phyloP scores from a whole-genome alignment of 2,113 vertebrate genomes.

The Eudyptes chrysolophus region DNA sequence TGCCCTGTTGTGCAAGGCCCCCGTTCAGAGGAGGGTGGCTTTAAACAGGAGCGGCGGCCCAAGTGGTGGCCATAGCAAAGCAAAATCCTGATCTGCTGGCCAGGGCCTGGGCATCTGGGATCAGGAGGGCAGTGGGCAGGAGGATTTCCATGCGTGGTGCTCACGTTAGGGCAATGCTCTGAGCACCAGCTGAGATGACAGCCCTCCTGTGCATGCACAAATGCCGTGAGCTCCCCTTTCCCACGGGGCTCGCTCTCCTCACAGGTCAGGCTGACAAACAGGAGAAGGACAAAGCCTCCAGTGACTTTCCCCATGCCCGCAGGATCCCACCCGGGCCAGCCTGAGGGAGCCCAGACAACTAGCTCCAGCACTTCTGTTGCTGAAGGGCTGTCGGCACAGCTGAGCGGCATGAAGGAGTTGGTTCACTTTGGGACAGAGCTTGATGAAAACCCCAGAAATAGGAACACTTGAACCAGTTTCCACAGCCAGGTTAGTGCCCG shows the following conservation, averaged over 20 bases:
- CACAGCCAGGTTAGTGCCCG: accelerated
- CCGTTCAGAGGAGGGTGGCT: not conserved
- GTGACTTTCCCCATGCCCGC: accelerated
- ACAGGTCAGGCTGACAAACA: not conserved
- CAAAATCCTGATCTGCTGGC: not conserved
- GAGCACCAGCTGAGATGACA: not conserved
- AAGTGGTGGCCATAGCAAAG: not conserved
- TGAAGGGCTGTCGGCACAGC: not conserved
- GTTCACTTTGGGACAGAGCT: not conserved
- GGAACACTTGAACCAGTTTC: not conserved
- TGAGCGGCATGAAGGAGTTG: accelerated
- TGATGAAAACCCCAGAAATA: not conserved
- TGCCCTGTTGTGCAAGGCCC: too few species aligned
- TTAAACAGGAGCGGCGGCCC: not conserved
- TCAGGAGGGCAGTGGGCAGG: accelerated
- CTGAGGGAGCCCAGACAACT: not conserved
- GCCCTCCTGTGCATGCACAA: accelerated
- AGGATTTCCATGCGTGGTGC: accelerated
- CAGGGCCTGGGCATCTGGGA: not conserved
- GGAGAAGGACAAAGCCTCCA: not conserved
- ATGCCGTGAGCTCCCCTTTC: not conserved
- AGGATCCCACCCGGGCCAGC: not conserved
- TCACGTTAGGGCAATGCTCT: accelerated
- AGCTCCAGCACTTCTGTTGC: not conserved
- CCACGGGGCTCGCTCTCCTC: accelerated